Evolutionary conservation across 1,140 invertebrate species (phyloP).

Genomic region (Sycophila sp.): DNA sequence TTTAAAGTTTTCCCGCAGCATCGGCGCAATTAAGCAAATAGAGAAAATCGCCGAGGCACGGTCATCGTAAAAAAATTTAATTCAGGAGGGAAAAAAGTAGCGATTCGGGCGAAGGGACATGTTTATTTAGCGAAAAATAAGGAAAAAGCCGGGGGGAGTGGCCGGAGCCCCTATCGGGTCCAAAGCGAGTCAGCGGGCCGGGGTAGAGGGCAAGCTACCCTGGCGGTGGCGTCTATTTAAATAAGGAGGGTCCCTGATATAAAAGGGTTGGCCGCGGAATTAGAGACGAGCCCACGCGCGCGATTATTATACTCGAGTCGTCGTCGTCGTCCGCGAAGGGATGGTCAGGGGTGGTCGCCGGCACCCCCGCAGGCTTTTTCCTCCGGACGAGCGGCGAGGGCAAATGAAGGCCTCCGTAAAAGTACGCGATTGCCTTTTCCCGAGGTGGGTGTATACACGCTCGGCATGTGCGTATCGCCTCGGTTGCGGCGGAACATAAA

Average conservation of each 20-base stretch:
- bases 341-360: conserved; percentile 30
- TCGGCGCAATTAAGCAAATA: too few relatives aligned
- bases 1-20: too few relatives aligned
- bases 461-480: background rate
- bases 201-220: too few relatives aligned
- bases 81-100: background rate
- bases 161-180: conserved; percentile 24
- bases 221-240: conserved; percentile 45
- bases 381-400: conserved; percentile 18
- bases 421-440: conserved; percentile 35
- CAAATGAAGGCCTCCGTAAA: conserved; percentile 37
- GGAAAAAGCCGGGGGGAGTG: conserved; percentile 36
- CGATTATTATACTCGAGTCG: conserved; percentile 48
- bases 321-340: conserved; percentile 3
- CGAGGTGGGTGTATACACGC: conserved; percentile 14
- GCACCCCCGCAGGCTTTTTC: conserved; percentile 34
- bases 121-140: conserved; percentile 39
- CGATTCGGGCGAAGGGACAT: conserved; percentile 31
- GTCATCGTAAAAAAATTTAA: background rate
- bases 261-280: conserved; percentile 56
- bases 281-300: conserved; percentile 46
- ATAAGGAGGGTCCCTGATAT: conserved; percentile 51
- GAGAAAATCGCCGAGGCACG: background rate
- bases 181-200: background rate
- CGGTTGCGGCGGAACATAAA: background rate